Percentiles rank a stretch among this genome's conserved stretches.
phyloP scores from a whole-genome alignment of 2,113 vertebrate species.

The Strigops habroptila region DNA sequence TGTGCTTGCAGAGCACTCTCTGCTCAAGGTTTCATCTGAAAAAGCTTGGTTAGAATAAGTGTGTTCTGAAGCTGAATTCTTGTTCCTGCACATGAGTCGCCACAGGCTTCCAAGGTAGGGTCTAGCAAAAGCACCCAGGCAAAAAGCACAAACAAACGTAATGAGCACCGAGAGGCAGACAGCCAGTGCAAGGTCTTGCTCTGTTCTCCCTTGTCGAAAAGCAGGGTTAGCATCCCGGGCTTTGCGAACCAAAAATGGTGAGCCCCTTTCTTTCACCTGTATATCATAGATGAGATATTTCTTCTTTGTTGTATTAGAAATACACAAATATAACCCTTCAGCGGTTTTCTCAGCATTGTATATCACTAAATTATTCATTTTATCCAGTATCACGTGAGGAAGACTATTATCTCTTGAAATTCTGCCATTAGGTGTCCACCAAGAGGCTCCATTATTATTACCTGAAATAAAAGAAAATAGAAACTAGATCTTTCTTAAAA shows the following conservation, averaged over 20 bases:
- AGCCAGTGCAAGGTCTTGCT: constrained; percentile 72
- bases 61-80: neutral
- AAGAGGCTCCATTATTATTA: neutral
- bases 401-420: constrained; percentile 5
- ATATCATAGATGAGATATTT: constrained; percentile 57
- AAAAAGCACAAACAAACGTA: constrained; percentile 85
- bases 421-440: constrained; percentile 75
- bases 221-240: neutral
- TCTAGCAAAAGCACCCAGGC: constrained; percentile 81
- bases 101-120: constrained; percentile 78
- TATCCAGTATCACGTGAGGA: neutral
- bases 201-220: neutral
- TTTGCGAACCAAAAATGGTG: neutral
- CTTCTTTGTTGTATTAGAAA: constrained; percentile 39
- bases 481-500: neutral
- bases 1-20: neutral
- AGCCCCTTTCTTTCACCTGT: constrained; percentile 44
- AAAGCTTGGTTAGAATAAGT: constrained; percentile 78
- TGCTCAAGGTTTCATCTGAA: constrained; percentile 9
- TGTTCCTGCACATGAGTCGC: constrained; percentile 40
- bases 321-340: constrained; percentile 66
- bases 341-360: constrained; percentile 33
- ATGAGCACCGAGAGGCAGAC: constrained; percentile 84
- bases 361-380: constrained; percentile 53
- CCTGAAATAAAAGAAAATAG: constrained; percentile 59